Base-by-base conservation (phyloP, 2,113 vertebrate species). In the Rhadina sibilatrix region DNA sequence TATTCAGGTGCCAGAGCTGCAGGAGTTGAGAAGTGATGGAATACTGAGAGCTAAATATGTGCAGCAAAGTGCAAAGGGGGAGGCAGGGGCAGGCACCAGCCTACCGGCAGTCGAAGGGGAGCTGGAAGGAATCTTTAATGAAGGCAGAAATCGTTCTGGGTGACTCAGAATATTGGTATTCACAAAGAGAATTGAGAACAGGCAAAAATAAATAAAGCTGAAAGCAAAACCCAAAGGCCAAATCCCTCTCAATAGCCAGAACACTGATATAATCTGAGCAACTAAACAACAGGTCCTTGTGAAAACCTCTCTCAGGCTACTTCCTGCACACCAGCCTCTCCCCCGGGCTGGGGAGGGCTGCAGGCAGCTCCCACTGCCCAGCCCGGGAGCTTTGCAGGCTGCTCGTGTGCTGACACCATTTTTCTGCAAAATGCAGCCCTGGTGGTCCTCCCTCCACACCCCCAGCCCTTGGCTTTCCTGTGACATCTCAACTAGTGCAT, bases 111-210 rank as follows among this genome's bases (percentile, higher is more conserved):
- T 57, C 46, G 75, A 92, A 94, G 69, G 83, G 77, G 52, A 95
- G 93, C 76, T 87, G 72, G 83, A 92, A 95, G 76, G 87, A 96
- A 93, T 91, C 66, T 83, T 77, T 94, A 90, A 97, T 81, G 93
- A 86, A 96, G 90, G 85, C 95, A 96, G 93, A 88, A 95, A 95
- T 91, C 76, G 0, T 71, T 95, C 85, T 75, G 79, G 9, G 79
- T 97, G 90, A 96, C 87, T 96, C 93, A 94, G 96, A 96, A 83
- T 93, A 95, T 93, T 86, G 94, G 95, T 88, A 93, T 96, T 95
- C 94, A 49, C 87, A 83, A 77, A 83, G 35, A 95, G 95, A 96
- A 96, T 81, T 78, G 90, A 96, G 90, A 96, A 86, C 93, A 49
- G 64, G 71, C 90, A 83, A 97, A 95, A 97, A 97, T 89, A 97